Evolutionary conservation across 2,888 invertebrate genomes (phyloP), one percentile per base, ranked within the genome.

Genomic region (Sarcophaga variegata): DNA sequence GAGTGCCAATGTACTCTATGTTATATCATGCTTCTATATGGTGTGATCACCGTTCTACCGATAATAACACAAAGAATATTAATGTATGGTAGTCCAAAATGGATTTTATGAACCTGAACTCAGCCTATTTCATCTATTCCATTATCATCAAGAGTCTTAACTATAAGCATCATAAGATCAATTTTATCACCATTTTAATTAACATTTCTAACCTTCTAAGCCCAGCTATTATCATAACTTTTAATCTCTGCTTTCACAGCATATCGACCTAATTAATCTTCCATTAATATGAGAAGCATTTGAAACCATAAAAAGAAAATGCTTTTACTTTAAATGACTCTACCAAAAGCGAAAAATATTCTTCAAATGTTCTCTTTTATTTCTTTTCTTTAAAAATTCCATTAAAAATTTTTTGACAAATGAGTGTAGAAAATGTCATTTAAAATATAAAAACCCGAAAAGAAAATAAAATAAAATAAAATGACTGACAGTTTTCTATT

Each of bases 311-410:
- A 2, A 54, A 14, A 54, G 17, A 81, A 75, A 67, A 80, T 60
- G 81, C 81, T 87, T 75, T 87, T 87, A 83, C 20, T 78, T 87
- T 62, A 37, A 75, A 69, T 87, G 81, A 81, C 86, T 83, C 37
- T n/a, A 59, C 45, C 25, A 60, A 79, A 72, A 77, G 59, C 12
- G 27, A 75, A 63, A 66, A 47, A 67, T 27, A 2, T 3, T 70
- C 10, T 63, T 22, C 17, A 66, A 76, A 67, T 45, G 3, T n/a
- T 45, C 37, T 37, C 37, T 37, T 37, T 10, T 37, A 49, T 71
- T 49, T 27, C 25, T 60, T 60, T 14, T 60, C 27, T 60, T 59
- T 22, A 20, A 79, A 60, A 78, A 60, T 59, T 72, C 66, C 81
- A 70, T 54, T 78, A 59, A 45, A 66, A 81, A 76, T 62, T 12